A percentile compares a stretch with the other conserved stretches of the same genome.
These are phyloP conservation scores for Phoebastria nigripes DNA, from an alignment of 2,797 vertebrate species.

Conservation along the genomic window DNA sequence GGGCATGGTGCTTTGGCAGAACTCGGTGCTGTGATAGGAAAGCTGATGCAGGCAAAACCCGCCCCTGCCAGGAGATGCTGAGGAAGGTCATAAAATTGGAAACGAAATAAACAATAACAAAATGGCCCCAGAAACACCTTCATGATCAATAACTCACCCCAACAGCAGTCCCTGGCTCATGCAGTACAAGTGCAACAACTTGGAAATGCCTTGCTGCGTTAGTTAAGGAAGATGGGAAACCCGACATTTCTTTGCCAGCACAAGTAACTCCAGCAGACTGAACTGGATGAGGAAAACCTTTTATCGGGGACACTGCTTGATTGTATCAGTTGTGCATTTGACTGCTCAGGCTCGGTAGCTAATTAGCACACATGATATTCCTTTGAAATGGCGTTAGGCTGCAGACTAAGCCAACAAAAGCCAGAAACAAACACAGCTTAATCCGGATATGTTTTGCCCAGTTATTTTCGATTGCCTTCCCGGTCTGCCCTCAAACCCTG, in stretches of 20 bases:
- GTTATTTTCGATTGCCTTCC: neutral
- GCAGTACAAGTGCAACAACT: accelerated
- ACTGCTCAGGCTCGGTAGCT: neutral
- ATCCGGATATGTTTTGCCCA: neutral
- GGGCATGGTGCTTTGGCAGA: neutral
- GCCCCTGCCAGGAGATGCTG: neutral
- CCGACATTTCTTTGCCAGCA: neutral
- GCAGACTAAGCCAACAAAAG: neutral
- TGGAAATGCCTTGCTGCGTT: neutral
- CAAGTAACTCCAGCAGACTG: neutral
- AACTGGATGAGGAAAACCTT: neutral
- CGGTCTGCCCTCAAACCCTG: neutral
- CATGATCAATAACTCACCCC: accelerated
- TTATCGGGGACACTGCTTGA: accelerated
- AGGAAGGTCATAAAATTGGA: neutral
- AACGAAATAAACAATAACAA: accelerated
- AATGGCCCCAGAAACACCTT: neutral
- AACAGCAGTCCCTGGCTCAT: neutral
- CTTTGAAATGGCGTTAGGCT: neutral
- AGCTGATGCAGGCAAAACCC: neutral
- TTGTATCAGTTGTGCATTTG: neutral
- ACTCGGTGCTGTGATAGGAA: accelerated
- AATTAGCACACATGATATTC: neutral
- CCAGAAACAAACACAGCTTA: neutral
- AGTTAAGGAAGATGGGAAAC: neutral